These are phyloP conservation scores for Adelges cooleyi DNA, from an alignment of 1,140 invertebrate species.

Conservation along the genomic window DNA sequence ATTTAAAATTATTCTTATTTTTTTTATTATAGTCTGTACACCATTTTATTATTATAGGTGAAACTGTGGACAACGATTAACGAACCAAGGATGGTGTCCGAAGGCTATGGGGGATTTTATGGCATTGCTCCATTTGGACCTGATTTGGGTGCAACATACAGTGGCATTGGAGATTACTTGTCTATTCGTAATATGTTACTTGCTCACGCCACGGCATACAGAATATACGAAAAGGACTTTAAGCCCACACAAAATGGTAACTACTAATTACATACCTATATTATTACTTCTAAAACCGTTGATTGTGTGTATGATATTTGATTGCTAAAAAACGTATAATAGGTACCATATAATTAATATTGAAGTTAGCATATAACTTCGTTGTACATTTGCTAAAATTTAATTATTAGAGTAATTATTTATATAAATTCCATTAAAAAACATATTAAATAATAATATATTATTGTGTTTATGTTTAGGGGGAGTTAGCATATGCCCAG, in stretches of 20 bases:
- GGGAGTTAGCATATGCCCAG: no score
- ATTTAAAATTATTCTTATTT: no score
- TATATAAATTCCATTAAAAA: no score
- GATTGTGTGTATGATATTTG: no score
- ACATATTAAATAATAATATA: no score
- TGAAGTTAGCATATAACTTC: no score
- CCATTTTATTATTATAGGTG: constrained; percentile 34
- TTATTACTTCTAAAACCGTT: no score
- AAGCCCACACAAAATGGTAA: constrained; percentile 45
- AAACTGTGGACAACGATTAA: constrained; percentile 59
- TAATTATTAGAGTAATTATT: no score
- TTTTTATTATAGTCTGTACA: not conserved
- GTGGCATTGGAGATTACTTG: constrained; percentile 45
- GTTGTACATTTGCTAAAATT: no score
- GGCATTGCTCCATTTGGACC: constrained; percentile 37
- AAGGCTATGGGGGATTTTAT: constrained; percentile 42
- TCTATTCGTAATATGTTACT: constrained; percentile 51
- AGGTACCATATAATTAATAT: no score
- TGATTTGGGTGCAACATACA: constrained; percentile 39
- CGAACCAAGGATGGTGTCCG: constrained; percentile 54
- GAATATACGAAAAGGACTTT: constrained; percentile 52
- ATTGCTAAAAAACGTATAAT: no score
- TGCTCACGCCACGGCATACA: constrained; percentile 51
- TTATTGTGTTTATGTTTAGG: no score
- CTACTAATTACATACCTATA: constrained; percentile 33